These are phyloP conservation scores for Gymnocypris eckloni DNA, from an alignment of 2,797 vertebrate species.

Conservation along the genomic window DNA sequence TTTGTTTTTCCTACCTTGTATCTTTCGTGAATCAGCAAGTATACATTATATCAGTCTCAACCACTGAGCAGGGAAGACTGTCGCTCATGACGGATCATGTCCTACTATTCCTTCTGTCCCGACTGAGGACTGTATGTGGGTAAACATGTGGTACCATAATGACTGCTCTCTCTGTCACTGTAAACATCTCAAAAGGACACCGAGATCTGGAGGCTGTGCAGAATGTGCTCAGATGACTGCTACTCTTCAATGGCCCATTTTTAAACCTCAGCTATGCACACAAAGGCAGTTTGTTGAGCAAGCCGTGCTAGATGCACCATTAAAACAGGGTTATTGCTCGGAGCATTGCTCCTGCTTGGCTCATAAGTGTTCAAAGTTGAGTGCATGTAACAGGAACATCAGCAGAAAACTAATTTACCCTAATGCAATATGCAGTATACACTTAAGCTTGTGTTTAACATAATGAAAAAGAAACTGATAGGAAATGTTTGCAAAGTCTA, in stretches of 20 bases:
- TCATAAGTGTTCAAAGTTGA: conserved; percentile 36
- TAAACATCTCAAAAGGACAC: conserved; percentile 39
- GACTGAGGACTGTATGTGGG: conserved; percentile 37
- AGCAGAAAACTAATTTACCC: neutral
- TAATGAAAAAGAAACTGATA: neutral
- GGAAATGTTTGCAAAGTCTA: neutral
- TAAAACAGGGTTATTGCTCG: conserved; percentile 33
- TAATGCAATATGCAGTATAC: neutral
- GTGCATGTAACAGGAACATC: neutral
- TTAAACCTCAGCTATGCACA: conserved; percentile 29
- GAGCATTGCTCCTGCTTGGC: conserved; percentile 26
- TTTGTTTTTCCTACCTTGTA: neutral
- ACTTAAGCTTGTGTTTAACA: neutral
- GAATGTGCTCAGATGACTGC: conserved; percentile 61
- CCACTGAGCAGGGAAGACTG: neutral
- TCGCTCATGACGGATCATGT: neutral
- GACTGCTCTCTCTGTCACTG: conserved; percentile 54
- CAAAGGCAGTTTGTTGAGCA: conserved; percentile 57
- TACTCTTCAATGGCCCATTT: conserved; percentile 49
- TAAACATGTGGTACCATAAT: conserved; percentile 48
- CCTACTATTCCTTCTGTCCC: neutral
- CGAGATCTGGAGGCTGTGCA: conserved; percentile 57
- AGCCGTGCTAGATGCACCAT: conserved; percentile 21
- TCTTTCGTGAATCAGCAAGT: neutral
- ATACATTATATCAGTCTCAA: neutral